These are phyloP conservation scores for Selene dorsalis DNA, from an alignment of 2,797 vertebrate species.

Conservation along the genomic window DNA sequence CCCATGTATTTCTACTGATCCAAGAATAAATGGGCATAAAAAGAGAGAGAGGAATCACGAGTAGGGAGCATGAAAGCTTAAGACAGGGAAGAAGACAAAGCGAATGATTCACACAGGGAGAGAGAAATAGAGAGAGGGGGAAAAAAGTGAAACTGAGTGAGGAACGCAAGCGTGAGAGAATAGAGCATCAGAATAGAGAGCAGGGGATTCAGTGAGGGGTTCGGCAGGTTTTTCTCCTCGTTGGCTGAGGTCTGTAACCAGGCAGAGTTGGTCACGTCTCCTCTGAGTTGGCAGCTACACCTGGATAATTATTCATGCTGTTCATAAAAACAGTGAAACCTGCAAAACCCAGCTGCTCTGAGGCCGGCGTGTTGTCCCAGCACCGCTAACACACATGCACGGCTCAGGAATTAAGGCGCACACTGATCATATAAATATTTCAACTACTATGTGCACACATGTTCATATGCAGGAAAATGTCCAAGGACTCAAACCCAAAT, in stretches of 20 bases:
- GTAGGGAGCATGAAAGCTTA: not conserved
- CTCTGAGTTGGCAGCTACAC: slow-evolving; percentile 74
- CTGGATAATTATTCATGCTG: slow-evolving; percentile 81
- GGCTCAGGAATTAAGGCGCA: slow-evolving; percentile 24
- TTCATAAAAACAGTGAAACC: slow-evolving; percentile 79
- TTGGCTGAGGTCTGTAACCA: slow-evolving; percentile 71
- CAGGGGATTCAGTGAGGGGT: slow-evolving; percentile 50
- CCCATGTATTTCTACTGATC: slow-evolving; percentile 12
- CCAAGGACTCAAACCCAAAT: not conserved
- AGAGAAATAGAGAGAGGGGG: not conserved
- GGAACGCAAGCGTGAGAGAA: slow-evolving; percentile 12
- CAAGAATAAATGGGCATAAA: slow-evolving; percentile 11
- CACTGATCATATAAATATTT: slow-evolving; percentile 50
- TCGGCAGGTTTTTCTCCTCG: slow-evolving; percentile 62
- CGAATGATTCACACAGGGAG: slow-evolving; percentile 26
- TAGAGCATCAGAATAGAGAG: slow-evolving; percentile 24
- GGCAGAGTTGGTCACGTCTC: slow-evolving; percentile 72
- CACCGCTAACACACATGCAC: slow-evolving; percentile 20
- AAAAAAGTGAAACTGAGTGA: not conserved
- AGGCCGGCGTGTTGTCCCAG: slow-evolving; percentile 43
- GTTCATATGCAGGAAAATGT: slow-evolving; percentile 25
- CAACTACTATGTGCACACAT: slow-evolving; percentile 4
- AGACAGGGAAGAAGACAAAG: slow-evolving; percentile 42
- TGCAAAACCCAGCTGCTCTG: slow-evolving; percentile 78
- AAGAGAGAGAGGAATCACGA: slow-evolving; percentile 26